Evolutionary conservation across 2,797 vertebrate species (phyloP), one percentile per base, ranked within the genome.

Genomic region (Hydrocynus forskahlii): DNA sequence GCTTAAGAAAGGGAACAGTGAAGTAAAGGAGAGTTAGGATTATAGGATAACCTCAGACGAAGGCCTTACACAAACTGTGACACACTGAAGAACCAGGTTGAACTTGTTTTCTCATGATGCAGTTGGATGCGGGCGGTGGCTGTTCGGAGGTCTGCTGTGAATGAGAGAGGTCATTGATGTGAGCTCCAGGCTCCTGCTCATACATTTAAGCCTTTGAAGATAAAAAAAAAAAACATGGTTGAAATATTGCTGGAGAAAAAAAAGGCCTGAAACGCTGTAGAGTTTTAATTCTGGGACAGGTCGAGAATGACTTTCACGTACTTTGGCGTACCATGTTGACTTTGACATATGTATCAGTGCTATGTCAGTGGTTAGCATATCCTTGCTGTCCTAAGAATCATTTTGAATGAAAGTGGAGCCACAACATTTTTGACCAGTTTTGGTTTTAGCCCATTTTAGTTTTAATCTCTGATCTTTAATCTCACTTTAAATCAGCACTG

Each of bases 51-150:
- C 73, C 69, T 86, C 76, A 80, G 21, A 70, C 40, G 52, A 85
- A 89, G 89, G 85, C 82, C 89, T 82, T 89, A 92, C 93, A 92
- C 91, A 87, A 94, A 94, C 93, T 93, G 93, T 95, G 92, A 93
- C 91, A 91, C 52, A 80, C 80, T 86, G 29, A 21, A 81, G 75
- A 81, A 87, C 89, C 86, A 85, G 79, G 12, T 81, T 83, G 35
- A 83, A 81, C 62, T 70, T 45, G 57, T 52, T 70, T 50, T 70
- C 50, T 86, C 84, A 81, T 13, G 68, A 67, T 78, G 85, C 84
- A 79, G 79, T 82, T 55, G 54, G 72, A 79, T 66, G 62, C 76
- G 23, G 73, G 81, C 79, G 63, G 50, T 71, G 83, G 52, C 79
- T 81, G 48, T 57, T 68, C 83, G 48, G 62, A 67, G 45, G 73